phyloP scores from a whole-genome alignment of 2,888 invertebrate species.

The Scrobipalpa costella region DNA sequence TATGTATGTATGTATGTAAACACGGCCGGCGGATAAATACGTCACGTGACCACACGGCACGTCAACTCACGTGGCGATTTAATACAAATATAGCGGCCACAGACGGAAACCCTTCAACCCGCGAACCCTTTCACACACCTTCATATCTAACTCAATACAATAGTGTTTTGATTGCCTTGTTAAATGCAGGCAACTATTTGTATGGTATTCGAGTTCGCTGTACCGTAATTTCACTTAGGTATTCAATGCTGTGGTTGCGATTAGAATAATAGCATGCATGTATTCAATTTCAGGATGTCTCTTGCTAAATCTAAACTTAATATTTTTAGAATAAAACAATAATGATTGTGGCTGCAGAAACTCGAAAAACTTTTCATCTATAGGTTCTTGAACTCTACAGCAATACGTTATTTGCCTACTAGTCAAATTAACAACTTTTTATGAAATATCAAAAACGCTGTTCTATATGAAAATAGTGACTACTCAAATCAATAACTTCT shows the following conservation, averaged over 20 bases:
- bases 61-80: conserved; percentile 12
- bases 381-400: too few relatives aligned
- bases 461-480: too few relatives aligned
- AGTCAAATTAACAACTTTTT: too few relatives aligned
- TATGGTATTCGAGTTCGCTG: conserved; percentile 4
- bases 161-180: conserved; percentile 18
- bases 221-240: neutral
- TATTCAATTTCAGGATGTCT: too few relatives aligned
- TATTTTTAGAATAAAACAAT: too few relatives aligned
- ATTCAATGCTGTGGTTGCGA: neutral
- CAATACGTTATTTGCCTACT: too few relatives aligned
- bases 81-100: neutral
- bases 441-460: too few relatives aligned
- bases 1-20: neutral
- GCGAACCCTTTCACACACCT: conserved; percentile 13
- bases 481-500: too few relatives aligned
- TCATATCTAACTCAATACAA: conserved; percentile 16
- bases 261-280: neutral
- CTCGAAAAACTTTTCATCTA: too few relatives aligned
- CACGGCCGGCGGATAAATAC: neutral
- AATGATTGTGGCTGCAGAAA: too few relatives aligned
- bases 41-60: conserved; percentile 13
- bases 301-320: too few relatives aligned
- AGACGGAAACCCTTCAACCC: conserved; percentile 16
- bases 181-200: conserved; percentile 16